These are phyloP conservation scores for Euschistus heros DNA, from an alignment of 1,140 invertebrate species.

Conservation along the genomic window DNA sequence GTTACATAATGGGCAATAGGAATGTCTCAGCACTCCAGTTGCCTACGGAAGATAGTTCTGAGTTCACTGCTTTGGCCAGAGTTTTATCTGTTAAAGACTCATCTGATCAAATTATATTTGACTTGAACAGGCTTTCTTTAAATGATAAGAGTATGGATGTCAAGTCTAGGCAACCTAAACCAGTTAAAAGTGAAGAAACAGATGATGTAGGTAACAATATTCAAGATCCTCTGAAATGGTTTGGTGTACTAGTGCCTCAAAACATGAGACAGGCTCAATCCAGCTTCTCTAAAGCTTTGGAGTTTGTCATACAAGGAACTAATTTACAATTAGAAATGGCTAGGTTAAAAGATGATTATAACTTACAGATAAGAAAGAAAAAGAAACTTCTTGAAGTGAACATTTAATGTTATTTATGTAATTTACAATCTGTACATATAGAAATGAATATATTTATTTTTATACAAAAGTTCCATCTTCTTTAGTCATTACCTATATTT, in stretches of 20 bases:
- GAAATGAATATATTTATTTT: too few relatives aligned
- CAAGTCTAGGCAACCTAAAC: neutral
- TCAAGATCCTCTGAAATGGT: conserved; percentile 57
- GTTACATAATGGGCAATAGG: conserved; percentile 59
- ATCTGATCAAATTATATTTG: conserved; percentile 3
- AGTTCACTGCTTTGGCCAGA: conserved; percentile 42
- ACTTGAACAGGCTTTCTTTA: conserved; percentile 15
- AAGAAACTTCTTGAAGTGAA: neutral
- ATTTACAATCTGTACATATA: too few relatives aligned
- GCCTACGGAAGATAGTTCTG: conserved; percentile 46
- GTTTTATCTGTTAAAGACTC: conserved; percentile 32
- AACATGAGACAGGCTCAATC: conserved; percentile 54
- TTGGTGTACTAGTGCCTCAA: conserved; percentile 60
- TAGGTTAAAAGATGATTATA: conserved; percentile 36
- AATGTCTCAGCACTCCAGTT: conserved; percentile 49
- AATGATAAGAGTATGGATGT: conserved; percentile 4
- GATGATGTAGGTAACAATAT: neutral
- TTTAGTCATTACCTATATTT: too few relatives aligned
- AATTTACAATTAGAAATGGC: conserved; percentile 49
- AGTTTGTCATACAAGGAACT: conserved; percentile 46
- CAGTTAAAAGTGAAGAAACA: neutral
- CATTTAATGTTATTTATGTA: too few relatives aligned
- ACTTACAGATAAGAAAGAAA: neutral
- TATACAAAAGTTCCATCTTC: too few relatives aligned
- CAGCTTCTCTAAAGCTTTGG: conserved; percentile 51